A percentile compares a stretch with the other conserved stretches of the same genome.
Conservation (phyloP, 2,113 vertebrate species). For the Amphiprion ocellaris region DNA sequence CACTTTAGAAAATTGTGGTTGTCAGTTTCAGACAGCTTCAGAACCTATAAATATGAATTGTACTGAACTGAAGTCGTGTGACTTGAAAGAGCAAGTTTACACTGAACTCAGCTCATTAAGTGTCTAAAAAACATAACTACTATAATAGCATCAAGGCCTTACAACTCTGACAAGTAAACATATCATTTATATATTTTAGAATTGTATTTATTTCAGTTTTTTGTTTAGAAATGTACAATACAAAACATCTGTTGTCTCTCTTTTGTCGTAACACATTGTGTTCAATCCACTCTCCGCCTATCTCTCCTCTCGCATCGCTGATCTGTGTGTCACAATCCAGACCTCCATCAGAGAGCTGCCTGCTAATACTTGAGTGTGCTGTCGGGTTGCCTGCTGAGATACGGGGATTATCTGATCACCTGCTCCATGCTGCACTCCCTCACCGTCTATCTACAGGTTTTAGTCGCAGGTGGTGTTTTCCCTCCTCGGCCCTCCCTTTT, state of each 20-base stretch:
- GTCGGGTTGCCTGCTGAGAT: slow-evolving; percentile 52
- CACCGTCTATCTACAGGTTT: slow-evolving; percentile 43
- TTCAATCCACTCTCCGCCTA: slow-evolving; percentile 42
- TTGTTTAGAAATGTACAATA: too few relatives aligned
- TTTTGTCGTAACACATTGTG: slow-evolving; percentile 31
- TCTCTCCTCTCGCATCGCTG: slow-evolving; percentile 43
- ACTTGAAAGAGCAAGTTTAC: too few relatives aligned
- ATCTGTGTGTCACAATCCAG: slow-evolving; percentile 57
- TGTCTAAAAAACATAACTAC: too few relatives aligned
- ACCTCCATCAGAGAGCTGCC: slow-evolving; percentile 61
- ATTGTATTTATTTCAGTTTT: too few relatives aligned
- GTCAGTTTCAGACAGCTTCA: too few relatives aligned
- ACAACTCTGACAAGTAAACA: too few relatives aligned
- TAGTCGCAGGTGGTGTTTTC: slow-evolving; percentile 56
- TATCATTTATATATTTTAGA: too few relatives aligned
- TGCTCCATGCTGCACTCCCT: slow-evolving; percentile 59
- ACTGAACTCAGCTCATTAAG: too few relatives aligned
- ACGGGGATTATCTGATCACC: slow-evolving; percentile 78
- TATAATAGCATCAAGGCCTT: too few relatives aligned
- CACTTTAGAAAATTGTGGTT: too few relatives aligned
- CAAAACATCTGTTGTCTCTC: neutral
- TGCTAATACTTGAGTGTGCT: slow-evolving; percentile 58
- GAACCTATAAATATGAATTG: too few relatives aligned
- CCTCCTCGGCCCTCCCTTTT: slow-evolving; percentile 7
- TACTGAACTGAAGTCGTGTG: too few relatives aligned